A percentile compares a stretch with the other conserved stretches of the same genome.
phyloP scores from a whole-genome alignment of 2,888 invertebrate genomes.

The Danaus chrysippus region DNA sequence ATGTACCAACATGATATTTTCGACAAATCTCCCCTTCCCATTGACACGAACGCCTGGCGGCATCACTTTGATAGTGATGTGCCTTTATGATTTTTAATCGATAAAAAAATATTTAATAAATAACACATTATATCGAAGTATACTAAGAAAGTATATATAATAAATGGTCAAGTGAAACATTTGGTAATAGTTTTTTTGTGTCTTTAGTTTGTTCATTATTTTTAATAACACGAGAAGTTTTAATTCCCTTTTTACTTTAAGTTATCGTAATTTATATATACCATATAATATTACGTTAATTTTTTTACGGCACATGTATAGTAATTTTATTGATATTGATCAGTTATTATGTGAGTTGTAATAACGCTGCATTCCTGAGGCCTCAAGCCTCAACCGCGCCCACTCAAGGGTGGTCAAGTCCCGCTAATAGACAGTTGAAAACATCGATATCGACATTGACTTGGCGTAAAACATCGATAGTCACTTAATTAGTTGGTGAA shows the following conservation, averaged over 20 bases:
- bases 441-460: slow-evolving; percentile 63
- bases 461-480: slow-evolving; percentile 61
- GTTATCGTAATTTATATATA: too few relatives aligned
- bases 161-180: too few relatives aligned
- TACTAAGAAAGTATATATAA: too few relatives aligned
- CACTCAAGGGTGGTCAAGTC: slow-evolving; percentile 18
- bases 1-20: slow-evolving; percentile 25
- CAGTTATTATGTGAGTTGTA: too few relatives aligned
- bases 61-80: slow-evolving; percentile 23
- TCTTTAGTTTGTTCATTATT: too few relatives aligned
- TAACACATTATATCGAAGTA: neutral
- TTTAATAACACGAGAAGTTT: too few relatives aligned
- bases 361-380: neutral
- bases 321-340: too few relatives aligned
- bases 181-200: too few relatives aligned
- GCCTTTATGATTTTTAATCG: slow-evolving; percentile 12
- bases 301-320: too few relatives aligned
- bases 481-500: slow-evolving; percentile 74
- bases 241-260: too few relatives aligned
- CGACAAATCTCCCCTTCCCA: slow-evolving; percentile 26
- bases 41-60: slow-evolving; percentile 15
- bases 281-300: too few relatives aligned
- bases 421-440: slow-evolving; percentile 36
- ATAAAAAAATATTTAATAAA: slow-evolving; percentile 1
- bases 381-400: slow-evolving; percentile 8